Evolutionary conservation across 2,888 invertebrate genomes (phyloP).

Genomic region (Spisula subtruncata): DNA sequence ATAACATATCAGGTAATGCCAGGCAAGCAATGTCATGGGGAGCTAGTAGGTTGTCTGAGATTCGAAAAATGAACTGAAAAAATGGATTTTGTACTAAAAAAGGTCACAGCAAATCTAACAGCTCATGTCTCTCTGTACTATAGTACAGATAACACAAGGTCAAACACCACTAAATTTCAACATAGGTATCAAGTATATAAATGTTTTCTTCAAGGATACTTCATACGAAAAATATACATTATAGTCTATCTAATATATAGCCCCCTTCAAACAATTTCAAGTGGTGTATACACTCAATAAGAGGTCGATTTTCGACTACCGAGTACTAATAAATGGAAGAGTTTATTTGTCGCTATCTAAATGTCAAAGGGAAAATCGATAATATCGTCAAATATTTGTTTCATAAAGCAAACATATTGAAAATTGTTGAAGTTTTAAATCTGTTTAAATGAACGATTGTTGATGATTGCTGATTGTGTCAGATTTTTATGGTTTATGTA

Average conservation of each 20-base stretch:
- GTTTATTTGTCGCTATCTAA: conserved; percentile 16
- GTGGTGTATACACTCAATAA: conserved; percentile 32
- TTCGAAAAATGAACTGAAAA: conserved; percentile 2
- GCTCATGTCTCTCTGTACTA: neutral
- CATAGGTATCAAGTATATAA: neutral
- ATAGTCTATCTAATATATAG: neutral
- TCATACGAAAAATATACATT: conserved; percentile 12
- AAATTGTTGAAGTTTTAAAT: conserved; percentile 19
- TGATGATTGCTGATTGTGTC: neutral
- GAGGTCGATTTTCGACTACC: conserved; percentile 31
- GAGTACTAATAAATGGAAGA: neutral
- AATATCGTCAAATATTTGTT: conserved; percentile 55
- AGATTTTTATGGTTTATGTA: neutral
- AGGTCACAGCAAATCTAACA: conserved; percentile 17
- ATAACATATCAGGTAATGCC: neutral
- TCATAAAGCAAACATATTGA: conserved; percentile 51
- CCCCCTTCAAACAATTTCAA: conserved; percentile 18
- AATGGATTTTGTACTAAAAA: conserved; percentile 17
- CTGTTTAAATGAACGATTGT: conserved; percentile 3
- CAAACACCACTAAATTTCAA: neutral
- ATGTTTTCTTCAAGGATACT: conserved; percentile 15
- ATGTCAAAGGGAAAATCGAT: conserved; percentile 36
- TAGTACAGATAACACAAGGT: neutral
- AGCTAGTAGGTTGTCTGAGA: neutral
- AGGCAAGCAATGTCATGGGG: neutral